phyloP scores from a whole-genome alignment of 2,888 invertebrate genomes.

The Ceraclea dissimilis region DNA sequence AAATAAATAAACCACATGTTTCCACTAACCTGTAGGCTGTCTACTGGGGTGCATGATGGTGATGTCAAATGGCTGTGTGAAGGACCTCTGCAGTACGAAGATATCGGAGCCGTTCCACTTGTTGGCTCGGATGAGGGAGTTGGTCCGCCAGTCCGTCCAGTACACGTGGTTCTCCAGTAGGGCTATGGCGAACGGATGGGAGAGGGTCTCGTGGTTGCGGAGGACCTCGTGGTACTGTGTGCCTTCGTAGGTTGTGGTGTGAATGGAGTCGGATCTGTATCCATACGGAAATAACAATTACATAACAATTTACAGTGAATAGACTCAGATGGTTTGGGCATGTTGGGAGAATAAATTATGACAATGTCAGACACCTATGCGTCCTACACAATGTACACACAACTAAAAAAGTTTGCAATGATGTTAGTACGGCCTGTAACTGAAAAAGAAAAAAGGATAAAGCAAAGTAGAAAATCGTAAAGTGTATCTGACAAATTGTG shows the following conservation, averaged over 20 bases:
- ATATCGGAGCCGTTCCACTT: slow-evolving; percentile 81
- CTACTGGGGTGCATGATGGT: slow-evolving; percentile 73
- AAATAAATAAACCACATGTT: neutral
- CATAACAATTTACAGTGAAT: slow-evolving; percentile 6
- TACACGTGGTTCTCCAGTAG: slow-evolving; percentile 81
- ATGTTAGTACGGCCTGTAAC: too few species aligned
- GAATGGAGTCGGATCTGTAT: slow-evolving; percentile 79
- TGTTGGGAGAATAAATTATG: neutral
- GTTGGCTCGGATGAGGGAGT: slow-evolving; percentile 77
- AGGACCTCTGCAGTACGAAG: slow-evolving; percentile 69
- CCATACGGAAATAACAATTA: too few species aligned
- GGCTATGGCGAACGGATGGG: slow-evolving; percentile 85
- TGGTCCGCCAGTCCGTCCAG: slow-evolving; percentile 92
- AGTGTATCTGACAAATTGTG: too few species aligned
- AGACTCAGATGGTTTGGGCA: too few species aligned
- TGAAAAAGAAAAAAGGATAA: too few species aligned
- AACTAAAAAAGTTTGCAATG: too few species aligned
- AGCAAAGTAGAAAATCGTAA: too few species aligned
- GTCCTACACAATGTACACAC: neutral
- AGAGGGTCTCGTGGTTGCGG: slow-evolving; percentile 63
- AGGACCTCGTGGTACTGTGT: slow-evolving; percentile 61
- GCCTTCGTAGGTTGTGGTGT: slow-evolving; percentile 77
- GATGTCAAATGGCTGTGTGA: slow-evolving; percentile 86
- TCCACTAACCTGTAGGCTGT: slow-evolving; percentile 52
- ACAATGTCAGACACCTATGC: neutral